Conservation (phyloP, 2,888 invertebrate genomes). For the Eudasyphora cyanicolor region DNA sequence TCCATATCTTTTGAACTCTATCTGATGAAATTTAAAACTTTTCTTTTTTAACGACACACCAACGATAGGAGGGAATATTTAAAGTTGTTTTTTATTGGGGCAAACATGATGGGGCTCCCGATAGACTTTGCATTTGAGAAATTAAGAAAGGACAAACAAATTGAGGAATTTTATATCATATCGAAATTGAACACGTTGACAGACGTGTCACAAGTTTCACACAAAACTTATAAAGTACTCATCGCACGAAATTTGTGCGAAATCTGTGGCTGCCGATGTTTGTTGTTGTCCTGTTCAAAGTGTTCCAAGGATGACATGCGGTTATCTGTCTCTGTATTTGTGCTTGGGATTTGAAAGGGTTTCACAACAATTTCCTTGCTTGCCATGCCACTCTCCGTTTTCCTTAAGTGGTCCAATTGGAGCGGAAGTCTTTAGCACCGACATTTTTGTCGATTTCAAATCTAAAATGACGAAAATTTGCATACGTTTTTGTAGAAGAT, state of each 20-base stretch:
- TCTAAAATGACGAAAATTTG: background rate
- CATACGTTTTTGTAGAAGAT: background rate
- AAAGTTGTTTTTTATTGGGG: too few species aligned
- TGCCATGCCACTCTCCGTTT: background rate
- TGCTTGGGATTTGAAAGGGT: too few species aligned
- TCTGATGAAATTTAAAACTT: constrained; percentile 57
- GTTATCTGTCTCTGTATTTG: constrained; percentile 37
- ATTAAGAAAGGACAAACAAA: constrained; percentile 23
- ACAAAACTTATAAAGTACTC: constrained; percentile 67
- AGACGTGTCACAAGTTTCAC: constrained; percentile 68
- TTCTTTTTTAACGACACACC: background rate
- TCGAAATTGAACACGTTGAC: constrained; percentile 58
- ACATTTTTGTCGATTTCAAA: background rate
- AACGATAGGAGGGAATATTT: constrained; percentile 15
- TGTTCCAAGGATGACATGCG: too few species aligned
- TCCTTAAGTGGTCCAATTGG: constrained; percentile 32
- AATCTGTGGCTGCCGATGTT: background rate
- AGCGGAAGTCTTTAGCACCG: constrained; percentile 44
- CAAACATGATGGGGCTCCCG: background rate
- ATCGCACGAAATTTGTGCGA: too few species aligned
- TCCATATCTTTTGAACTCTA: constrained; percentile 29
- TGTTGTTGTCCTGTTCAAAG: background rate
- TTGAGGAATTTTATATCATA: constrained; percentile 36
- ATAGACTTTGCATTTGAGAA: constrained; percentile 40
- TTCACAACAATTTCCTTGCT: constrained; percentile 35